Percentiles rank a stretch among this genome's conserved stretches.
Conservation (phyloP, 2,888 invertebrate species). For the Dasypogon diadema region DNA sequence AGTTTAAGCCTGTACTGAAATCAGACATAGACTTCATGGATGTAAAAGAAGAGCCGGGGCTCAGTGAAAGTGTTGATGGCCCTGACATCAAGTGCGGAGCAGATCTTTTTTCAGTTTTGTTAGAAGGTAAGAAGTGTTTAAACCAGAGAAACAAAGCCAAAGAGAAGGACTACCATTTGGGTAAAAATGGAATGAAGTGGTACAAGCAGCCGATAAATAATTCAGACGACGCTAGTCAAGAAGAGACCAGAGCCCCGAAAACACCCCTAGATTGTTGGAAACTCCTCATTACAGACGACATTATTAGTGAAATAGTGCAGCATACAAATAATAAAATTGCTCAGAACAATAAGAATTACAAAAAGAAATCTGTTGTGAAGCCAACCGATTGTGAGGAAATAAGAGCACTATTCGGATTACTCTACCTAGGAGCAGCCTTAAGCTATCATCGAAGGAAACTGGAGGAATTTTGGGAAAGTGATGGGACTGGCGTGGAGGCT, state of each 20-base stretch:
- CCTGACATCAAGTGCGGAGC: no score
- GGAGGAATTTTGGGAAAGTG: neutral
- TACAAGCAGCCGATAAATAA: neutral
- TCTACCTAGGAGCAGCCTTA: neutral
- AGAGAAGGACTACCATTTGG: neutral
- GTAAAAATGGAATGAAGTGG: neutral
- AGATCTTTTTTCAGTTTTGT: no score
- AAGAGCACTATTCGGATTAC: neutral
- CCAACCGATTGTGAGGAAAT: neutral
- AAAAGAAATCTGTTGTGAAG: neutral
- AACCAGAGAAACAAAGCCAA: no score
- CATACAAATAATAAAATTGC: neutral
- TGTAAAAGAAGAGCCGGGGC: no score
- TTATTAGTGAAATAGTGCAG: neutral
- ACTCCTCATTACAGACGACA: neutral
- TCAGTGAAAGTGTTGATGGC: no score
- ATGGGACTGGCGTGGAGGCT: neutral
- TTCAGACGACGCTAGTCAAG: neutral
- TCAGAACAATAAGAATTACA: neutral
- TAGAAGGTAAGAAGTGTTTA: no score
- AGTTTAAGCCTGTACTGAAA: no score
- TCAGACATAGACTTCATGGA: no score
- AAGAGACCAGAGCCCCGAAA: no score
- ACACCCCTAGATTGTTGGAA: neutral
- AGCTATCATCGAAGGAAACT: neutral